Evolutionary conservation across 2,888 invertebrate genomes (phyloP), one percentile per base, ranked within the genome.

Genomic region (Trilocha varians): DNA sequence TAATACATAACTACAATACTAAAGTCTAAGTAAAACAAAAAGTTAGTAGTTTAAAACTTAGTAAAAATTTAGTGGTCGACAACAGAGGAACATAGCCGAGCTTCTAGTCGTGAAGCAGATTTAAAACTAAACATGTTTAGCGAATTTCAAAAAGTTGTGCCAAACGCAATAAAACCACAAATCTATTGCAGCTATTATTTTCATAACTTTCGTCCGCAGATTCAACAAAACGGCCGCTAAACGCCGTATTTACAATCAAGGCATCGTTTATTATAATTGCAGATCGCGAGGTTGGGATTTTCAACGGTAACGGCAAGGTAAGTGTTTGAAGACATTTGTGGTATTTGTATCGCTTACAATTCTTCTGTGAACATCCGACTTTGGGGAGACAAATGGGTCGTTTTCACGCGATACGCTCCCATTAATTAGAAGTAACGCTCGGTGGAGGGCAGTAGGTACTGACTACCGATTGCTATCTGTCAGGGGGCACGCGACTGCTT

Each of bases 271-370:
- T 77, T 71, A 76, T 72, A 73, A 77, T 74, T 74, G 73, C 62
- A 75, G 70, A 71, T 71, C 52, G 73, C 50, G 47, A 49, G 52
- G 55, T 57, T 64, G 58, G 61, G 63, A 65, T 62, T 63, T 68
- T 70, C 59, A 70, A 56, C 58, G 53, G 62, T 52, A 62, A 62
- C 56, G 59, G 61, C 54, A 49, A 58, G 62, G 65, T 69, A 71
- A 77, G 76, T 77, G 76, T 78, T 74, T 72, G 71, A 74, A 75
- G 77, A 77, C 71, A 71, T 78, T 77, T 74, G 74, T 72, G 70
- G 71, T 69, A 78, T 78, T 78, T 76, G 78, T 77, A 78, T 78
- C 78, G 78, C 79, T 76, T 76, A 76, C 79, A 73, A 76, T 78
- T 77, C 76, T 76, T 75, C 78, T 76, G 77, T 71, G 78, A 70